A percentile compares a stretch with the other conserved stretches of the same genome.
Conservation (phyloP, 2,888 invertebrate species). For the Eucera pruinosa region DNA sequence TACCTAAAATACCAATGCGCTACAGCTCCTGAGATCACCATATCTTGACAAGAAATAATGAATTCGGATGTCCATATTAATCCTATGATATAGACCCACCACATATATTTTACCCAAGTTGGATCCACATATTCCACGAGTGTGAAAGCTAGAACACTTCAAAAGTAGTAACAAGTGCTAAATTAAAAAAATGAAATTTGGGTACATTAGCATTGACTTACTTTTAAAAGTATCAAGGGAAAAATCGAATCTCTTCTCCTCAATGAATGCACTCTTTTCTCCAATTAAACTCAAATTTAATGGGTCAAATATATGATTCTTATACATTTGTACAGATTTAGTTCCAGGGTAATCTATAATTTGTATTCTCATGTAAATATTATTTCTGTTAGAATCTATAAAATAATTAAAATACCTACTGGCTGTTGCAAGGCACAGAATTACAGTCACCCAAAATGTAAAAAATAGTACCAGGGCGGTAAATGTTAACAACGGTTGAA, state of each 20-base stretch:
- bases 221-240: conserved; percentile 78
- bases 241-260: conserved; percentile 72
- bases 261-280: conserved; percentile 65
- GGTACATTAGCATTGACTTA: conserved; percentile 57
- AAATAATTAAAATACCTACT: conserved; percentile 86
- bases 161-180: conserved; percentile 27
- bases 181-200: conserved; percentile 15
- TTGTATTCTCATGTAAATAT: conserved; percentile 6
- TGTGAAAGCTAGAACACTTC: conserved; percentile 85
- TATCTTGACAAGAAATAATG: conserved; percentile 96
- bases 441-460: conserved; percentile 93
- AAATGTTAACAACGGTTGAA: conserved; percentile 94
- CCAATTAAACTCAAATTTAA: conserved; percentile 72
- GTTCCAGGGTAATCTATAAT: conserved; percentile 82
- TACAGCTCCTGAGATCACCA: conserved; percentile 96
- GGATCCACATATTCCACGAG: conserved; percentile 91
- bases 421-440: conserved; percentile 94
- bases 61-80: conserved; percentile 97
- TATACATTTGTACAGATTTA: conserved; percentile 79
- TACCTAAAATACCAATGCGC: conserved; percentile 97
- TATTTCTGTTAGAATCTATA: background rate
- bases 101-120: conserved; percentile 94
- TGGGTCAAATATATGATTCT: conserved; percentile 74
- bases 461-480: conserved; percentile 91
- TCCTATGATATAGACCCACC: conserved; percentile 95